Percentiles rank a stretch among this genome's conserved stretches.
phyloP scores from a whole-genome alignment of 2,797 vertebrate species.

The Chiloscyllium punctatum region DNA sequence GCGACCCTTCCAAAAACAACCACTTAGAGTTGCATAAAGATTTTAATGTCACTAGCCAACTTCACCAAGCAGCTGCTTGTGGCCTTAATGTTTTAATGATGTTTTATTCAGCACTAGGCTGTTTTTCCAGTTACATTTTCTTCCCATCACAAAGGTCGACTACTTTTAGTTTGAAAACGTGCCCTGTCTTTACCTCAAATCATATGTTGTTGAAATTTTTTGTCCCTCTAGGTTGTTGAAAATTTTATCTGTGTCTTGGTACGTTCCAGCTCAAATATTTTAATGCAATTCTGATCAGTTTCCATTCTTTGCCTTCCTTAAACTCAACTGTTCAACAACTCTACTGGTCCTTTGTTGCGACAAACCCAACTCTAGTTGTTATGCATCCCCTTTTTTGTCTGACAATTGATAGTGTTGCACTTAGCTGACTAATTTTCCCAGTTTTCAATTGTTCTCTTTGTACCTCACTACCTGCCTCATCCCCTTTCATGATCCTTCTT shows the following conservation, averaged over 20 bases:
- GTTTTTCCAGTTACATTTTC: neutral
- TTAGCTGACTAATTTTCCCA: neutral
- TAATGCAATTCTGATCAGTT: neutral
- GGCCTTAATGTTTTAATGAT: neutral
- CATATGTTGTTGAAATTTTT: neutral
- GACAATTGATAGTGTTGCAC: neutral
- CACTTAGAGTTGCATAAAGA: neutral
- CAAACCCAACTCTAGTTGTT: neutral
- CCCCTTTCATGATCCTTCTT: neutral
- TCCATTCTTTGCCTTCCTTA: neutral
- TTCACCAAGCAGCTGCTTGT: neutral
- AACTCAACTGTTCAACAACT: neutral
- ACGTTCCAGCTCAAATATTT: neutral
- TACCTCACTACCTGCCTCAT: neutral
- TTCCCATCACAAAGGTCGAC: neutral
- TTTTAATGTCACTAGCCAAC: neutral
- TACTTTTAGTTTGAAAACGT: neutral
- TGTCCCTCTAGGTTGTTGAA: neutral
- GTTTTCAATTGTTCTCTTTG: neutral
- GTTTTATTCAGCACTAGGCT: neutral
- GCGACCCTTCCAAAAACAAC: no score
- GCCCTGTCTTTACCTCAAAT: neutral
- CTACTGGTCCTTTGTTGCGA: no score
- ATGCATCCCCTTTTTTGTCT: neutral
- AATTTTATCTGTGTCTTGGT: neutral